These are phyloP conservation scores for Sylvia atricapilla DNA, from an alignment of 2,113 vertebrate species.

Conservation along the genomic window DNA sequence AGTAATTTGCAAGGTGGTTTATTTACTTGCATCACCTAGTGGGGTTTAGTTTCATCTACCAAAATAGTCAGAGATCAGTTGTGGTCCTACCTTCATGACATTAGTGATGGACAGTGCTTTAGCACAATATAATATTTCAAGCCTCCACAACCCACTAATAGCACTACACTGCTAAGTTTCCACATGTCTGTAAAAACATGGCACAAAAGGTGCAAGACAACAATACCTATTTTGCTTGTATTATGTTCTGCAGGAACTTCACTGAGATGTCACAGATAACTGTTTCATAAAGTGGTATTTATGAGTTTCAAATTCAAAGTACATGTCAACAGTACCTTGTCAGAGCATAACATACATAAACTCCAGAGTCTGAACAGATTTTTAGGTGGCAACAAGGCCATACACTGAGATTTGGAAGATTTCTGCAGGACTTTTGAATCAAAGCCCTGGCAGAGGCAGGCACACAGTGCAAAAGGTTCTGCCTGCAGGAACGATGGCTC, in stretches of 20 bases:
- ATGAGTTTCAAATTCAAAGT: background rate
- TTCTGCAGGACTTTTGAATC: background rate
- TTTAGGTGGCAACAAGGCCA: background rate
- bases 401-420: background rate
- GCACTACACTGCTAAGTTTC: background rate
- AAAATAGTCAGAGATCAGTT: background rate
- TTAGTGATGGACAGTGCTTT: background rate
- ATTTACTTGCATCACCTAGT: slow-evolving; percentile 62
- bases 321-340: background rate
- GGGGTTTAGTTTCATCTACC: background rate
- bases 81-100: background rate
- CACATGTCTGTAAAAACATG: background rate
- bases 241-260: background rate
- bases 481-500: background rate
- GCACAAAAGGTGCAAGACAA: background rate
- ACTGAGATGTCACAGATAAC: background rate
- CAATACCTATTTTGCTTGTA: background rate
- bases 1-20: background rate
- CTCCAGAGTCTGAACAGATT: background rate
- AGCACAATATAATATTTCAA: background rate
- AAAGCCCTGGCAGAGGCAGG: background rate
- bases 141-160: background rate
- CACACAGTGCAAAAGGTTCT: background rate
- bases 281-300: background rate
- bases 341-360: background rate